These are phyloP conservation scores for Drosophila suzukii DNA, from an alignment of 1,140 invertebrate species.

Conservation along the genomic window DNA sequence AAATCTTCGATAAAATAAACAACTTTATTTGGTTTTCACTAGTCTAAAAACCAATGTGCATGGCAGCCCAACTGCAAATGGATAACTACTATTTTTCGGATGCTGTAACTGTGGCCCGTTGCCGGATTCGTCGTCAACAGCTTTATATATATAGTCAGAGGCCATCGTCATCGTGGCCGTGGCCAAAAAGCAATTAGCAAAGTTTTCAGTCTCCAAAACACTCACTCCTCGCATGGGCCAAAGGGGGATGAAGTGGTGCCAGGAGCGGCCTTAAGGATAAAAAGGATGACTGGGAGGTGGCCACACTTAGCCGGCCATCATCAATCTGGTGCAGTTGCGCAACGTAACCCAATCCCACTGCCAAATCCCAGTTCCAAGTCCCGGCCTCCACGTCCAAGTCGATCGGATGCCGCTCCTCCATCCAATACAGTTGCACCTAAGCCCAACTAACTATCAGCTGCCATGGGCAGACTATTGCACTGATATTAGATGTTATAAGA, in stretches of 20 bases:
- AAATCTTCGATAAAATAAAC: too few relatives aligned
- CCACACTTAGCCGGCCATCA: conserved; percentile 48
- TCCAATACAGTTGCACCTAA: conserved; percentile 31
- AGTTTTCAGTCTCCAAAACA: conserved; percentile 68
- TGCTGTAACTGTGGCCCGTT: conserved; percentile 45
- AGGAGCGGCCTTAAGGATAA: background rate
- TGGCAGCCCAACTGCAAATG: conserved; percentile 37
- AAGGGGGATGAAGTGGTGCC: background rate
- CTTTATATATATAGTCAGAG: conserved; percentile 1
- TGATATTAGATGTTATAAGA: too few relatives aligned
- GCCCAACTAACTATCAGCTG: conserved; percentile 12
- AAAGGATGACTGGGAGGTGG: background rate
- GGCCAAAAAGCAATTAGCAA: conserved; percentile 82
- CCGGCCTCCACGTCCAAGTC: background rate
- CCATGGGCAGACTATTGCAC: background rate
- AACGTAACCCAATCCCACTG: background rate
- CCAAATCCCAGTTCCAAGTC: background rate
- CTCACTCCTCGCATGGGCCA: conserved; percentile 11
- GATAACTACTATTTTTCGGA: conserved; percentile 47
- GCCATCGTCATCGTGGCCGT: conserved; percentile 55
- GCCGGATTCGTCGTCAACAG: conserved; percentile 15
- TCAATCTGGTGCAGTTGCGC: conserved; percentile 71
- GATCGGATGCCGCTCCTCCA: conserved; percentile 4
- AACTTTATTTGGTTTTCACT: background rate
- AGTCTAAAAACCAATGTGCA: conserved; percentile 3